Conservation (phyloP, 2,113 vertebrate genomes). For the Pseudopipra pipra region DNA sequence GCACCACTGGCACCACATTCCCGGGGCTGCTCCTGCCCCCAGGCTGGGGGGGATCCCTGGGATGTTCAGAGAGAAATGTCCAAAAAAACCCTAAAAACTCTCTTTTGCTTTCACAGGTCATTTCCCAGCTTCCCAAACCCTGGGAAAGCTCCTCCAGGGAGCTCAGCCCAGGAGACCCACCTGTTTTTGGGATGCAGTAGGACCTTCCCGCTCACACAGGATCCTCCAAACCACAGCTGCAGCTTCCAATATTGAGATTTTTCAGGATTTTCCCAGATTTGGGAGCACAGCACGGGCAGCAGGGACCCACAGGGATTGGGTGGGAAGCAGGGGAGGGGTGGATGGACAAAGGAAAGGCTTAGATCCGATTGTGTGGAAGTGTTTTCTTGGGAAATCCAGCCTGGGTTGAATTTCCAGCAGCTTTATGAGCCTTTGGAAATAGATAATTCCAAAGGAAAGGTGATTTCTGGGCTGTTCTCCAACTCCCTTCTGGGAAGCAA, state of each 20-base stretch:
- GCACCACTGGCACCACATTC: background rate
- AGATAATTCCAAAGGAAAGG: background rate
- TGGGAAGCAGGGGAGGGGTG: background rate
- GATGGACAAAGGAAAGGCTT: background rate
- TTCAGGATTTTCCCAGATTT: background rate
- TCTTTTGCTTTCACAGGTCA: background rate
- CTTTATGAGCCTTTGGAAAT: background rate
- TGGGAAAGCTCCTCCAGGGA: background rate
- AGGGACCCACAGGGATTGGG: background rate
- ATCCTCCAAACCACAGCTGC: background rate
- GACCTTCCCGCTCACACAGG: fast-evolving
- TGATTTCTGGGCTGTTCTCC: background rate
- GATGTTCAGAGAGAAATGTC: background rate
- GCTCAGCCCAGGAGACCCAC: background rate
- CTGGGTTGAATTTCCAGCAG: background rate
- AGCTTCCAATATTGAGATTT: background rate
- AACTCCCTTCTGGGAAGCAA: background rate
- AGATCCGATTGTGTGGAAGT: background rate
- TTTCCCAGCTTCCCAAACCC: background rate
- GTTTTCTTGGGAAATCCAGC: background rate
- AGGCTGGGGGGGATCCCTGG: background rate
- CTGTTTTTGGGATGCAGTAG: too few relatives aligned
- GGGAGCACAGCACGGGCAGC: background rate
- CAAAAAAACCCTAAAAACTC: background rate
- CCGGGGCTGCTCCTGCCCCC: background rate